Evolutionary conservation across 1,140 invertebrate species (phyloP).

Genomic region (Drosophila ogumai): DNA sequence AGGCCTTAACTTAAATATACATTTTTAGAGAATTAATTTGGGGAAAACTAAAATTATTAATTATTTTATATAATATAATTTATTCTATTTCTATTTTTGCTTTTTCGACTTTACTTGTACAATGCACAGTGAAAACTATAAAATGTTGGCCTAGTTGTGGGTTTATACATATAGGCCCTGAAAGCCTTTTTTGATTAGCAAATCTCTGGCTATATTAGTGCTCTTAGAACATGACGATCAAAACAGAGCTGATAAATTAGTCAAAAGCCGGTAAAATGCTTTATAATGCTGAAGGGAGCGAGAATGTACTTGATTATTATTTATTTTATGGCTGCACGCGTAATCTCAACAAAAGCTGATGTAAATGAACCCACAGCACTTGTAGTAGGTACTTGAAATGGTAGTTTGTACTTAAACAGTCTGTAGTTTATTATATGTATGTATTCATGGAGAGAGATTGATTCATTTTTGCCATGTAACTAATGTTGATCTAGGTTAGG

Average conservation of each 20-base stretch:
- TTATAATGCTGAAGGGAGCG: slow-evolving; percentile 1
- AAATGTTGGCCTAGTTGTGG: not conserved
- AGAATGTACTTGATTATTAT: not conserved
- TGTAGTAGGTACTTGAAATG: not conserved
- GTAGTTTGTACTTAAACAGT: not conserved
- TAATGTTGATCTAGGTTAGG: not conserved
- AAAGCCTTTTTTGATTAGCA: slow-evolving; percentile 1
- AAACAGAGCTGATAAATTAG: slow-evolving; percentile 3
- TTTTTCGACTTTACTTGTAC: not conserved
- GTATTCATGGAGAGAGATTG: not conserved
- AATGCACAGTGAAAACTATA: slow-evolving; percentile 11
- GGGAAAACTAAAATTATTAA: too few relatives aligned
- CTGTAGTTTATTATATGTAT: not conserved
- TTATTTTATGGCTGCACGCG: not conserved
- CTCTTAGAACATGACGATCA: not conserved
- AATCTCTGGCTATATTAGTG: not conserved
- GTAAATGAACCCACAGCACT: not conserved
- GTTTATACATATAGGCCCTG: not conserved
- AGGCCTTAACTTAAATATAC: too few relatives aligned
- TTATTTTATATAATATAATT: too few relatives aligned
- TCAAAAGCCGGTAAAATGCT: not conserved
- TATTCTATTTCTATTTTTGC: too few relatives aligned
- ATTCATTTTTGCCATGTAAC: not conserved
- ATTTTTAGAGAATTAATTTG: too few relatives aligned
- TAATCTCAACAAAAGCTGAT: not conserved